Evolutionary conservation across 2,797 vertebrate species (phyloP).

Genomic region (Cyclura pinguis): DNA sequence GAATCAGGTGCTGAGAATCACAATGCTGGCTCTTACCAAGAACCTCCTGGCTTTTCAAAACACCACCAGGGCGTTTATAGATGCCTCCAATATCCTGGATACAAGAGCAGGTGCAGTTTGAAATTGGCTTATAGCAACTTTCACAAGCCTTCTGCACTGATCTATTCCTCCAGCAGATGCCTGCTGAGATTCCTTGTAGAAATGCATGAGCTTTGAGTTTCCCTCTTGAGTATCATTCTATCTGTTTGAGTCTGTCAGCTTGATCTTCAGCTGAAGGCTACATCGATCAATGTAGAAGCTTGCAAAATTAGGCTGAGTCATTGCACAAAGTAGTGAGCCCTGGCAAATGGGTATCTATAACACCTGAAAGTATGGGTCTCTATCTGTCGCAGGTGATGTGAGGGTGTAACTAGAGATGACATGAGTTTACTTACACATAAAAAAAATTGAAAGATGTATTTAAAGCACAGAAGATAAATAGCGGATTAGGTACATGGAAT

Average conservation of each 20-base stretch:
- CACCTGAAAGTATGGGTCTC: neutral
- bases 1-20: neutral
- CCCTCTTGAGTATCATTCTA: neutral
- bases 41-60: neutral
- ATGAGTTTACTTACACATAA: neutral
- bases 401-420: neutral
- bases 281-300: too few relatives aligned
- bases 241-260: neutral
- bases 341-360: neutral
- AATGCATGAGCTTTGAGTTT: neutral
- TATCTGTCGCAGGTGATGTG: neutral
- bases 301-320: too few relatives aligned
- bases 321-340: too few relatives aligned
- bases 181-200: rapidly evolving
- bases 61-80: neutral
- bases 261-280: too few relatives aligned
- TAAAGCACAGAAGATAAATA: neutral
- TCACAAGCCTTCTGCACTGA: neutral
- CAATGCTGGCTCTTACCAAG: rapidly evolving
- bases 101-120: neutral
- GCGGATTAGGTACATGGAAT: neutral
- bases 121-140: neutral
- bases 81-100: rapidly evolving
- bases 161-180: rapidly evolving
- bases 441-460: neutral